These are phyloP conservation scores for Conistra vaccinii DNA, from an alignment of 2,888 invertebrate species.

Conservation along the genomic window DNA sequence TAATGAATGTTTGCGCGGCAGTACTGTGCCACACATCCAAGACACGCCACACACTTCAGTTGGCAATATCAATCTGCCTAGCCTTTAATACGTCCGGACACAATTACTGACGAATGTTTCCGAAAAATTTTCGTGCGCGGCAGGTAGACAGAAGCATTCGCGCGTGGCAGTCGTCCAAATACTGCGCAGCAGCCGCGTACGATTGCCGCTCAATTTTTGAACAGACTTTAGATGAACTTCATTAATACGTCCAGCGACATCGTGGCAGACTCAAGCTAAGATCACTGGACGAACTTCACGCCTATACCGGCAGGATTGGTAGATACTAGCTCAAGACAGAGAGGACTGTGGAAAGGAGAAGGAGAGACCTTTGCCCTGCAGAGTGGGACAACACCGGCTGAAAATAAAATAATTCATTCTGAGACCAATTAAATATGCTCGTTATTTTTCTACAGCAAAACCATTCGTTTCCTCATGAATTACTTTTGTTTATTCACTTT, in stretches of 20 bases:
- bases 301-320: neutral
- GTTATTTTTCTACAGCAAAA: constrained; percentile 7
- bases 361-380: neutral
- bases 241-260: neutral
- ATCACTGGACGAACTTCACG: neutral
- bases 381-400: neutral
- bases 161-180: too few relatives aligned
- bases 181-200: too few relatives aligned
- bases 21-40: too few relatives aligned
- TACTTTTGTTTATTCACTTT: constrained; percentile 14
- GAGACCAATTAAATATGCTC: neutral
- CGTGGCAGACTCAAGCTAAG: neutral
- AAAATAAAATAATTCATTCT: neutral
- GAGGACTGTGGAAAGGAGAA: neutral
- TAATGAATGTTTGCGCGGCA: too few relatives aligned
- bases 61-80: too few relatives aligned
- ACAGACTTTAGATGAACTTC: too few relatives aligned
- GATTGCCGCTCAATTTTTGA: too few relatives aligned
- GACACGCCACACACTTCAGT: too few relatives aligned
- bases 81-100: too few relatives aligned
- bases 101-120: too few relatives aligned
- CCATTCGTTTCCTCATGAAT: constrained; percentile 1
- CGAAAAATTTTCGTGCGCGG: too few relatives aligned
- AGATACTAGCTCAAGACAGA: neutral
- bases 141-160: too few relatives aligned